A percentile compares a stretch with the other conserved stretches of the same genome.
Conservation (phyloP, 2,888 invertebrate species). For the Leptopilina syphax region DNA sequence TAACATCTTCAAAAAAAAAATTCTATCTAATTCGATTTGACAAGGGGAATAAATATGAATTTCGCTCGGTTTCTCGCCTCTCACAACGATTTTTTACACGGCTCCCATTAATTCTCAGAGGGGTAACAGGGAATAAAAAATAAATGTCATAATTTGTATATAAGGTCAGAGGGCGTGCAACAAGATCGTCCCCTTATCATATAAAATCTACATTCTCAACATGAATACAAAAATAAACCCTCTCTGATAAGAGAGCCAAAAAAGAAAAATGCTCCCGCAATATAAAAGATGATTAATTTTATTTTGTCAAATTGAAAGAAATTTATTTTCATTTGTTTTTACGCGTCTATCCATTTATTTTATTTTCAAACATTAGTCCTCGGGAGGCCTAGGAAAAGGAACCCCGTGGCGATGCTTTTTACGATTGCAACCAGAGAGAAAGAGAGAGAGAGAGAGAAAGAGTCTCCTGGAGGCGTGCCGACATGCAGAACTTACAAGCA, state of each 20-base stretch:
- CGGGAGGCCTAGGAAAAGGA: slow-evolving; percentile 26
- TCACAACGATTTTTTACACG: slow-evolving; percentile 23
- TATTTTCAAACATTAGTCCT: slow-evolving; percentile 32
- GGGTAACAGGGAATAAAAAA: slow-evolving; percentile 52
- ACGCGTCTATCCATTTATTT: slow-evolving; percentile 5
- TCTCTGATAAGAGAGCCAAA: not conserved
- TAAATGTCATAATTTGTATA: slow-evolving; percentile 61
- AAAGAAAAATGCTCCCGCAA: not conserved
- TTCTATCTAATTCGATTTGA: no score
- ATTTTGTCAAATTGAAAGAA: not conserved
- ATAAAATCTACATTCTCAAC: not conserved
- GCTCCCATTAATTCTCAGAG: slow-evolving; percentile 18
- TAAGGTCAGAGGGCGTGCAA: slow-evolving; percentile 55
- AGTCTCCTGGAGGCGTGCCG: slow-evolving; percentile 68
- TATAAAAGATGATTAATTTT: no score
- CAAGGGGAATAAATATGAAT: no score
- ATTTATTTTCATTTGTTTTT: slow-evolving; percentile 8
- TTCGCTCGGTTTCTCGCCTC: no score
- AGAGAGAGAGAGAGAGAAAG: slow-evolving; percentile 12
- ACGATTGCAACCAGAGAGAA: slow-evolving; percentile 53
- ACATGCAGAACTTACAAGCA: slow-evolving; percentile 60
- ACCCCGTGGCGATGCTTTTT: slow-evolving; percentile 63
- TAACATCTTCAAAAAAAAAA: no score
- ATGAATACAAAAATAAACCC: not conserved
- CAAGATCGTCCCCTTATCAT: slow-evolving; percentile 6